These are phyloP conservation scores for Aurelia sp. DNA, from an alignment of 30 jellyfish, hydroid and myxozoan species.

Conservation along the genomic window DNA sequence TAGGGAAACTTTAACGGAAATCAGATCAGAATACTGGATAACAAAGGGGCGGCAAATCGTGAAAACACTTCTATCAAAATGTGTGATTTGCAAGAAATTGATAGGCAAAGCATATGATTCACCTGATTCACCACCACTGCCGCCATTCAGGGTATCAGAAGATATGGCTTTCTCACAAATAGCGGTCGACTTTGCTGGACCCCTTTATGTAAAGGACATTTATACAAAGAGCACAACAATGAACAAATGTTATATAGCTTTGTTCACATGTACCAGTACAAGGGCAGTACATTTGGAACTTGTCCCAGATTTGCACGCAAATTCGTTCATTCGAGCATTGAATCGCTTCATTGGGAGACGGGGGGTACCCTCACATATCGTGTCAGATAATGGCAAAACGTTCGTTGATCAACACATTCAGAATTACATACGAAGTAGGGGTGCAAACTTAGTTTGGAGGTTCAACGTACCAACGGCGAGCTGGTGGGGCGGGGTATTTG, in stretches of 20 bases:
- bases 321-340: neutral
- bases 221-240: neutral
- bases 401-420: too few relatives aligned
- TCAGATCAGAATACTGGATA: conserved; percentile 20
- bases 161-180: conserved; percentile 36
- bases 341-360: neutral
- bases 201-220: neutral
- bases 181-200: conserved; percentile 49
- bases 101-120: conserved; percentile 18
- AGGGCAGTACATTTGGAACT: conserved; percentile 6
- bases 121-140: conserved; percentile 14
- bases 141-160: conserved; percentile 10
- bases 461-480: conserved; percentile 7
- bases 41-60: conserved; percentile 10
- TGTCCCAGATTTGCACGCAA: neutral
- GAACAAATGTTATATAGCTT: conserved; percentile 9
- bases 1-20: conserved; percentile 16
- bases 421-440: neutral
- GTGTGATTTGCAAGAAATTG: conserved; percentile 6
- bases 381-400: neutral
- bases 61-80: neutral
- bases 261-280: conserved; percentile 15
- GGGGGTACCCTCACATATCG: neutral
- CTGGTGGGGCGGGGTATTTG: conserved; percentile 27
- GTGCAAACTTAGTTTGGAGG: neutral